Evolutionary conservation across 2,797 vertebrate species (phyloP), one percentile per base, ranked within the genome.

Genomic region (Hafferia zeledoni): DNA sequence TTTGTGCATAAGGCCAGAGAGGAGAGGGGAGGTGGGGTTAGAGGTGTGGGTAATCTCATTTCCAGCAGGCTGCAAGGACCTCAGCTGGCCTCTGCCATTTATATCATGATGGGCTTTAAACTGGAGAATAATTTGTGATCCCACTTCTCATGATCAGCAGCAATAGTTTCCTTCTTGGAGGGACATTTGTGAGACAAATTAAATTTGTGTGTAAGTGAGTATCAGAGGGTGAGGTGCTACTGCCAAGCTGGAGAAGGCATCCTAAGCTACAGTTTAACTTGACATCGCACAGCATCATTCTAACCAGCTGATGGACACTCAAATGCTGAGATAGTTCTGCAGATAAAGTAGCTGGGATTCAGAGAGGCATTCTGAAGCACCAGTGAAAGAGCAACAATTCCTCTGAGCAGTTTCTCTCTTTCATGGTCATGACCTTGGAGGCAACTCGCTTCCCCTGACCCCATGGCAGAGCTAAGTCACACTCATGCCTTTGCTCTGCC

Each of bases 71-170:
- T 78, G 13, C 27, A 43, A 63, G 33, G 61, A 59, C 71, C 47
- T 82, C 28, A 31, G 28, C 43, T 84, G 20, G 43, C 63, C 24
- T 52, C 49, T 64, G 3, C 64, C 11, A 2, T 56, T 53, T 53
- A 19, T 41, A 20, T 78, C 43, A 20, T 52, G 80, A 57, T 10
- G 59, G 30, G 5, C 35, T 95, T 89, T 94, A 83, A 92, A 80
- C 0, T 78, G 59, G 59, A 23, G 35, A 80, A n/a, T 17, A 76
- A 53, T 8, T 71, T 71, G 30, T 64, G 46, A 55, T 59, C 13
- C 65, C 5, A 10, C 25, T 88, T 59, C 76, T 81, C 56, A 44
- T 7, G 31, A 80, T 57, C 44, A 77, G 30, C 17, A 79, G 20
- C 14, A 35, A 72, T 47, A 78, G 64, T 75, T 68, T 37, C 44